Evolutionary conservation across 2,888 invertebrate species (phyloP).

Genomic region (Steromphala cineraria): DNA sequence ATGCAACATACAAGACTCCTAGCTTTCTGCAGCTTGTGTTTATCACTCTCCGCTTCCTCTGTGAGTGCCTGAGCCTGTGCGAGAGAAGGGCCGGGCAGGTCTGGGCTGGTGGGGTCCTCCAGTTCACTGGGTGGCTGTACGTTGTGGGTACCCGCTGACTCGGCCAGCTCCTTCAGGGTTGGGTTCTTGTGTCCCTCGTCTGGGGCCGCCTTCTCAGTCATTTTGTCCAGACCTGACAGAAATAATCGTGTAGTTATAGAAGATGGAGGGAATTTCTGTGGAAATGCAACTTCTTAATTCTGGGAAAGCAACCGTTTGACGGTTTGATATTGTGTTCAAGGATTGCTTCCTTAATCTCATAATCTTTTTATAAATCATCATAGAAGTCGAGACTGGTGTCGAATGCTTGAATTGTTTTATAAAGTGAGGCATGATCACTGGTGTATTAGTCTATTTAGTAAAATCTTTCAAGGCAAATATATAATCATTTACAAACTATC

Average conservation of each 20-base stretch:
- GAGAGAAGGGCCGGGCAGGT: no score
- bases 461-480: background rate
- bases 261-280: no score
- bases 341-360: no score
- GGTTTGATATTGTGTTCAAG: no score
- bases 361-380: no score
- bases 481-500: background rate
- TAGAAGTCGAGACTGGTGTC: no score
- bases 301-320: no score
- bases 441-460: background rate
- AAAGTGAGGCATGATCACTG: no score
- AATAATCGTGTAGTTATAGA: background rate
- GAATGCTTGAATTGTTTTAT: no score
- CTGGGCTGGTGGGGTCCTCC: slow-evolving; percentile 49
- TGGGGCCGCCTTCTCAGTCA: slow-evolving; percentile 96
- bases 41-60: slow-evolving; percentile 30
- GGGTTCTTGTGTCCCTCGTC: slow-evolving; percentile 79
- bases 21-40: slow-evolving; percentile 44
- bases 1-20: slow-evolving; percentile 50
- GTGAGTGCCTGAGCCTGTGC: background rate
- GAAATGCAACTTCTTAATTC: no score
- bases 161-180: slow-evolving; percentile 64
- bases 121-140: slow-evolving; percentile 66
- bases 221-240: slow-evolving; percentile 84
- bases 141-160: slow-evolving; percentile 53